Evolutionary conservation across 2,797 vertebrate genomes (phyloP).

Genomic region (Microhierax caerulescens): DNA sequence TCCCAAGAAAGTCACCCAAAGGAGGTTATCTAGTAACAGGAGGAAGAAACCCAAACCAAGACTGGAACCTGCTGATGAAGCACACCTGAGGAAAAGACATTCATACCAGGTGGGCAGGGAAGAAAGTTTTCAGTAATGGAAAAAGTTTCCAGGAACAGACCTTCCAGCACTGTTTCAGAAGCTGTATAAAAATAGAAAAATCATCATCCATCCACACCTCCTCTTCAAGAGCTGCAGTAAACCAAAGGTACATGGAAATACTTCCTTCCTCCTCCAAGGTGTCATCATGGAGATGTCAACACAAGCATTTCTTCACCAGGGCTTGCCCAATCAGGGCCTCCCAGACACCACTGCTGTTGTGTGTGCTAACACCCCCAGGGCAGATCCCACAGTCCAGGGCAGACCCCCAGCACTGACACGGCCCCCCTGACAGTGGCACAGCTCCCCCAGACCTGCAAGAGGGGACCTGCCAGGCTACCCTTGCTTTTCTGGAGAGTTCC

Average conservation of each 20-base stretch:
- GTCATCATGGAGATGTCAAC: neutral
- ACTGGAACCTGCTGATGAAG: neutral
- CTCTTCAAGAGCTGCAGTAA: neutral
- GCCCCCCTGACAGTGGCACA: rapidly evolving
- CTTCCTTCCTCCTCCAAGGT: neutral
- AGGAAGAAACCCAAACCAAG: neutral
- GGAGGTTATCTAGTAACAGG: neutral
- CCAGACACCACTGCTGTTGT: neutral
- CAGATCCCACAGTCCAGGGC: neutral
- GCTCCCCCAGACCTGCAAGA: neutral
- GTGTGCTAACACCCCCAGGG: rapidly evolving
- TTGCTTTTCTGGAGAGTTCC: neutral
- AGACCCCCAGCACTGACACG: rapidly evolving
- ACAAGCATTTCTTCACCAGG: neutral
- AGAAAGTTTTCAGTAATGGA: neutral
- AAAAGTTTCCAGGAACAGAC: neutral
- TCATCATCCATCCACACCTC: neutral
- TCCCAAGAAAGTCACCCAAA: neutral
- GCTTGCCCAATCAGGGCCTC: neutral
- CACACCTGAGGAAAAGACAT: neutral
- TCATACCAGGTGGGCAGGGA: rapidly evolving
- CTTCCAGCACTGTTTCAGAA: neutral
- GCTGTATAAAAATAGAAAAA: neutral
- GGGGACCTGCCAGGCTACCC: too few species aligned
- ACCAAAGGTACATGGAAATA: neutral